Base-by-base conservation (phyloP, 2,113 vertebrate genomes). In the Ceyx melanurus region DNA sequence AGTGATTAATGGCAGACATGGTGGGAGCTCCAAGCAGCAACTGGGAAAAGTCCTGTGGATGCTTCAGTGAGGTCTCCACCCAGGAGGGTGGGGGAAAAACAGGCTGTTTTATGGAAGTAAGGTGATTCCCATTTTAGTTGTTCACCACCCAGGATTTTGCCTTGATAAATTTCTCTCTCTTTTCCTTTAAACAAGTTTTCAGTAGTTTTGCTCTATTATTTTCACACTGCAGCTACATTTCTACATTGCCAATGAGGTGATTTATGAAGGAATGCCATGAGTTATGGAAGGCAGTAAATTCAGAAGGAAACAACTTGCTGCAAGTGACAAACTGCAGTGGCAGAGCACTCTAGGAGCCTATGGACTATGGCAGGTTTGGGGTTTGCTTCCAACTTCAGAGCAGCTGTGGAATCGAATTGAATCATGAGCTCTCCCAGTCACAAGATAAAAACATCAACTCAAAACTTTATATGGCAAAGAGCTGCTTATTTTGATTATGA, bases 401-500 rank as follows among this genome's bases (percentile, higher is more conserved):
- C 57, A 70, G 53, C 58, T 79, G 15, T 75, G 72, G 37, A 37
- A 37, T 37, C 10, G 37, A 37, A 37, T 70, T 73, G 83, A 58
- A 73, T 60, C 45, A 17, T 31, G 58, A 93, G 89, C 25, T 68
- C 42, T 93, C 74, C 28, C 33, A 86, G 66, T 86, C 71, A 82
- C 42, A 79, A 84, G 70, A 71, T 57, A 83, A 45, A 86, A 90
- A 90, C 48, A 53, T 94, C 66, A 90, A 45, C 74, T 81, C 37
- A 56, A 92, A 81, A 61, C 23, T 85, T 61, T 25, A 48, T 81
- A 53, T 45, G 88, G 80, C 68, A 68, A 84, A 90, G 57, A 75
- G 54, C 50, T 82, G 86, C 60, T 50, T 86, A 35, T 82, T 96
- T 90, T 95, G 70, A 88, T 58, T 87, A 51, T 35, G 81, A 76